Evolutionary conservation across 2,797 vertebrate species (phyloP).

Genomic region (Cossypha caffra): DNA sequence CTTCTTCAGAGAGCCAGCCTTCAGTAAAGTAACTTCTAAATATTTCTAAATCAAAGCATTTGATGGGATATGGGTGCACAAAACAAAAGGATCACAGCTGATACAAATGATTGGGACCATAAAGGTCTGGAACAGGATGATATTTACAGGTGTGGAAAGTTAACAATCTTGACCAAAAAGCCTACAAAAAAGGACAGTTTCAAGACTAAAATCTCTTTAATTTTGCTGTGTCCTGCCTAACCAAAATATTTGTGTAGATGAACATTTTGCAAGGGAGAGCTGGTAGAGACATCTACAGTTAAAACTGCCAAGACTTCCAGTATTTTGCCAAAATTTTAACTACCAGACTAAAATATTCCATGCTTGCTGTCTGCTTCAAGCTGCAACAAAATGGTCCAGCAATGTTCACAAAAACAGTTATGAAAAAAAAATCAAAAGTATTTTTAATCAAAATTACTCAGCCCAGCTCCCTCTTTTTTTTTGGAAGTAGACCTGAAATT

Average conservation of each 20-base stretch:
- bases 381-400: background rate
- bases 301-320: background rate
- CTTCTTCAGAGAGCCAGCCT: background rate
- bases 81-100: background rate
- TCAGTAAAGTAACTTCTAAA: background rate
- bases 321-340: constrained; percentile 53
- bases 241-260: background rate
- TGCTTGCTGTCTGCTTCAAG: constrained; percentile 6
- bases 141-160: background rate
- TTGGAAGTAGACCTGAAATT: background rate
- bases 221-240: background rate
- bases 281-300: constrained; percentile 42
- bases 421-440: background rate
- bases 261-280: constrained; percentile 3
- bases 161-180: background rate
- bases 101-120: background rate
- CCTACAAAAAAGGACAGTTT: background rate
- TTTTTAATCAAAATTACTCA: background rate
- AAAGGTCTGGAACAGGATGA: background rate
- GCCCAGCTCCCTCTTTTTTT: background rate
- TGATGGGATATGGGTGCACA: background rate
- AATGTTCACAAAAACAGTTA: background rate
- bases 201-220: background rate
- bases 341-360: constrained; percentile 29
- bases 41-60: background rate